Evolutionary conservation across 1,140 invertebrate genomes (phyloP), one percentile per base, ranked within the genome.

Genomic region (Subanguina moxae): DNA sequence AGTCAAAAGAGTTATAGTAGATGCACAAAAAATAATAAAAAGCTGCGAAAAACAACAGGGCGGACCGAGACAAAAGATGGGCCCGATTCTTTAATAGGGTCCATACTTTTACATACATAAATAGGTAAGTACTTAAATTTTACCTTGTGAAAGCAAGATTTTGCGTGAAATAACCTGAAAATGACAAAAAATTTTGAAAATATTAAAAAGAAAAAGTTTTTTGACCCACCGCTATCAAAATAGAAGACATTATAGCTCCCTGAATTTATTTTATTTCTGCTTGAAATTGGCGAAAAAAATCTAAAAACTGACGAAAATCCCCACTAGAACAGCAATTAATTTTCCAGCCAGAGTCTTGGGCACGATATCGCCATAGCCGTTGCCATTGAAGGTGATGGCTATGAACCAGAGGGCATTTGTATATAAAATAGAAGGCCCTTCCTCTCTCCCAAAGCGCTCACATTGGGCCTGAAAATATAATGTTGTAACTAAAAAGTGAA

Each of bases 331-430:
- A 80, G 94, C 93, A 82, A 97, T 95, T 83, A 91, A 91, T 84
- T 94, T 88, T 80, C 95, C 95, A 86, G 93, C 97, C 87, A 97
- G 95, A 75, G 95, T 98, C 87, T 97, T 97, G 83, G 95, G 95
- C 83, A 98, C 94, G 85, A 99, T 95, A 87, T 99, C 95, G 83
- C 95, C 95, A 62, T 82, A 81, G 0, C 79, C 79, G 57, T 82
- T 81, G 7, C 82, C 73, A 42, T 71, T 75, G 38, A 76, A 78
- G 15, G 76, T 78, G 19, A 64, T 72, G 15, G 77, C 76, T 56
- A 82, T 82, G 68, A 82, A 82, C 80, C 80, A 82, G 8, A 82
- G 68, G 19, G 80, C 75, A 67, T 81, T 81, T 5, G 78, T 82
- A 63, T 82, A 81, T 30, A 81, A 61, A 48, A 82, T 75, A n/a